Conservation (phyloP, 30 jellyfish, hydroid and myxozoan genomes). For the Morbakka virulenta region DNA sequence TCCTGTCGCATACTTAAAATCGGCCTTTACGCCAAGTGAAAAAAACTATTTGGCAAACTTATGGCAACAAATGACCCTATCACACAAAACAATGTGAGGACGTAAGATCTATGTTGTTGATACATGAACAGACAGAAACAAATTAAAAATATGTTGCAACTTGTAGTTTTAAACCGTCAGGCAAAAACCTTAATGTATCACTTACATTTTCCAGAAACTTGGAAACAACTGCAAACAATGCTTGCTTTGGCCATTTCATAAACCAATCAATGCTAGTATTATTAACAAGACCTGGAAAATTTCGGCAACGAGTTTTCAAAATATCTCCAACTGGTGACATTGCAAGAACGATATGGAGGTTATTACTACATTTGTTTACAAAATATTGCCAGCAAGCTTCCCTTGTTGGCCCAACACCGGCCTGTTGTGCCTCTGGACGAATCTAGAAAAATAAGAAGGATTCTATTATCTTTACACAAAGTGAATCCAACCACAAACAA, state of each 20-base stretch:
- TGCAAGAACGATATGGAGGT: conserved; percentile 89
- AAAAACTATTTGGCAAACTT: too few relatives aligned
- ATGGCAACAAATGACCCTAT: too few relatives aligned
- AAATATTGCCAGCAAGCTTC: conserved; percentile 98
- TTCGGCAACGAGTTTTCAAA: conserved; percentile 89
- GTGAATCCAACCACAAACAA: too few relatives aligned
- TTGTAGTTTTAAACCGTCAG: not conserved
- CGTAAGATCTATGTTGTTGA: too few relatives aligned
- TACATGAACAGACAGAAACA: too few relatives aligned
- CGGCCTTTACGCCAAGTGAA: too few relatives aligned
- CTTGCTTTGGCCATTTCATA: conserved; percentile 98
- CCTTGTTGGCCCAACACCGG: conserved; percentile 81
- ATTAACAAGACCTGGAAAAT: conserved; percentile 97
- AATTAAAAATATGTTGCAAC: not conserved
- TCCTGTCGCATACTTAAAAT: too few relatives aligned
- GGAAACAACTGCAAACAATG: conserved; percentile 93
- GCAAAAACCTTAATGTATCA: too few relatives aligned
- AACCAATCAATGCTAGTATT: conserved; percentile 99
- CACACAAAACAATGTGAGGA: too few relatives aligned
- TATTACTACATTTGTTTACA: conserved; percentile 80
- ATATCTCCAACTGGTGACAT: conserved; percentile 99
- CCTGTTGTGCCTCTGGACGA: conserved; percentile 94
- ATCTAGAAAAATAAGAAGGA: conserved; percentile 28
- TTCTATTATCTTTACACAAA: not conserved
- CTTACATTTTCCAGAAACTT: conserved; percentile 75